Conservation (phyloP, 2,797 vertebrate species). For the Stomatorhinus walkeri region DNA sequence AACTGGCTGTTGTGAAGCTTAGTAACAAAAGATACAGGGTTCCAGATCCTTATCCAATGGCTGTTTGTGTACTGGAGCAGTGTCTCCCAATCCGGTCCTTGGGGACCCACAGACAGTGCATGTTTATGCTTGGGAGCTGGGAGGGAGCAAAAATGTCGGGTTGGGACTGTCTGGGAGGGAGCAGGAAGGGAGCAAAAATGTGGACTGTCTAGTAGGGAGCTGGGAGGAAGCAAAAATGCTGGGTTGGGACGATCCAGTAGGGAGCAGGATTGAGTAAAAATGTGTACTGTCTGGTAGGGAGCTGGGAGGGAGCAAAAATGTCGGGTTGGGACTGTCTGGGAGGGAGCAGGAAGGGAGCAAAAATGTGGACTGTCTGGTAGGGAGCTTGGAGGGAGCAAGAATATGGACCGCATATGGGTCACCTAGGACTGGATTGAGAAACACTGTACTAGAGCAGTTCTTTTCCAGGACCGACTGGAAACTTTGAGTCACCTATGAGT, state of each 20-base stretch:
- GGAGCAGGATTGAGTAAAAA: not conserved
- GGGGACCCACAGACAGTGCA: not conserved
- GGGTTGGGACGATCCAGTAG: not conserved
- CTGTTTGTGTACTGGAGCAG: constrained; percentile 29
- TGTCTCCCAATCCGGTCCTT: not conserved
- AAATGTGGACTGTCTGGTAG: not conserved
- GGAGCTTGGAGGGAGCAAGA: not conserved
- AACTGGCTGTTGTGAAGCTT: constrained; percentile 23
- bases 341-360: not conserved
- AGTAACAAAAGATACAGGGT: constrained; percentile 27
- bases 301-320: not conserved
- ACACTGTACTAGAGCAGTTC: constrained; percentile 27
- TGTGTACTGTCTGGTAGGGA: not conserved
- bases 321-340: not conserved
- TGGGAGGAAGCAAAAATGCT: not conserved
- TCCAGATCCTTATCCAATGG: constrained; percentile 26
- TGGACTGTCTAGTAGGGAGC: not conserved
- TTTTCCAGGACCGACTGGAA: constrained; percentile 49
- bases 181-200: not conserved
- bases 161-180: not conserved
- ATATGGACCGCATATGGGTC: not conserved
- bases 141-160: not conserved
- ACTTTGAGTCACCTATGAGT: constrained; percentile 49
- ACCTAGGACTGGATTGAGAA: not conserved
- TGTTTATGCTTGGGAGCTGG: not conserved